Conservation (phyloP, 2,113 vertebrate genomes). For the Hypanus sabinus region DNA sequence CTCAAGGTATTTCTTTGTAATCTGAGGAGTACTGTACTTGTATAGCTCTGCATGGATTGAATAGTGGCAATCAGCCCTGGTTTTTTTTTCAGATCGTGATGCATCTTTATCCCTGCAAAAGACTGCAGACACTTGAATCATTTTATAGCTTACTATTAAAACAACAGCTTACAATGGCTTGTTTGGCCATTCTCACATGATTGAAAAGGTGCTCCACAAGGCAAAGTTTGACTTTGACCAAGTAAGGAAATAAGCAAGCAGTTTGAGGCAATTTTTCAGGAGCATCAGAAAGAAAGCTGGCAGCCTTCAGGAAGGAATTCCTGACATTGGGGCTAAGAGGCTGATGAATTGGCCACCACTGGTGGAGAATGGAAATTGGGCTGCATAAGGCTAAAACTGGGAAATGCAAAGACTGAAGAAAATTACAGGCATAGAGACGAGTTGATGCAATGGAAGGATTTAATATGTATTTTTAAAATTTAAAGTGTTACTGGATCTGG, state of each 20-base stretch:
- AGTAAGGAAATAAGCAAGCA: not conserved
- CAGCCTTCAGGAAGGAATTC: not conserved
- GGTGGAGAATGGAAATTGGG: not conserved
- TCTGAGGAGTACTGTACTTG: not conserved
- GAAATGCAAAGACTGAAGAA: not conserved
- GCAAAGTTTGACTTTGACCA: not conserved
- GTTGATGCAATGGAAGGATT: not conserved
- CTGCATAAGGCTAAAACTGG: not conserved
- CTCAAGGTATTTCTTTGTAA: slow-evolving; percentile 15
- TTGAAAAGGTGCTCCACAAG: not conserved
- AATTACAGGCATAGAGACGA: not conserved
- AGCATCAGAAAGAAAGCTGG: not conserved
- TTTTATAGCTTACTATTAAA: not conserved
- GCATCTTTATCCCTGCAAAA: not conserved
- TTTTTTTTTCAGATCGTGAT: not conserved
- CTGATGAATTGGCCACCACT: not conserved
- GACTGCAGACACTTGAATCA: not conserved
- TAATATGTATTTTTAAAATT: not conserved
- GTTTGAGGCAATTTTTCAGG: not conserved
- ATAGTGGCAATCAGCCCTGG: not conserved
- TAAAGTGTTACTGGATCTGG: not conserved
- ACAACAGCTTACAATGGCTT: not conserved
- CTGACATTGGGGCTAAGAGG: not conserved
- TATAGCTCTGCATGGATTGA: not conserved
- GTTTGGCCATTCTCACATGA: not conserved